Evolutionary conservation across 1,140 invertebrate genomes (phyloP), one percentile per base, ranked within the genome.

Genomic region (Drosophila malerkotliana): DNA sequence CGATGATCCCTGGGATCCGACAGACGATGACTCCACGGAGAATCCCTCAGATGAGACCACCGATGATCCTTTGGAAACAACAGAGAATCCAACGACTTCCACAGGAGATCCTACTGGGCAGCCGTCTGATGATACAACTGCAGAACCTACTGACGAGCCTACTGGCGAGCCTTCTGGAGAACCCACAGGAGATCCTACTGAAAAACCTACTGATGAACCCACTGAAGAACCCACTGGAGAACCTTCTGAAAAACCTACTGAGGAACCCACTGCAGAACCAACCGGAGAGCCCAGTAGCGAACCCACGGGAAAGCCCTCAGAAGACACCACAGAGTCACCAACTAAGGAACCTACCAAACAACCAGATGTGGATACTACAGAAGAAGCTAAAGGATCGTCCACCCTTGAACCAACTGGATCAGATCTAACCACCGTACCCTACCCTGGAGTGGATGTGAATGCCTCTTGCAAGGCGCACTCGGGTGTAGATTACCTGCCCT

Each of bases 381-480:
- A 41, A 45, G 15, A 41, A 8, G 9, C 10, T 10, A 34, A 26
- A 21, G 30, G 3, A 2, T 4, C 5, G 21, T 6, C 53, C n/a
- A 54, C 32, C 21, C 10, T 12, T 3, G 24, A 44, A 12, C 21
- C 56, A 3, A 12, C 41, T 8, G 26, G 3, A 44, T 14, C 14
- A 2, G n/a, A 3, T 26, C n/a, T 12, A 21, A 52, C 45, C 15
- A 59, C 68, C 15, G 8, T 49, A 14, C 4, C 45, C 6, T 18
- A 12, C 14, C 72, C 28, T 1, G 24, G 12, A 3, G 45, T 82
- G 2, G 66, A 89, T 58, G 47, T 62, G 0, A 24, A 77, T 9
- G 39, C 34, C 4, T 67, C 73, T 41, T 89, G 84, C 30, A 28
- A 28, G 12, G 44, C 73, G 6, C 66, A 84, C 68, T 48, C 47